Evolutionary conservation across 2,888 invertebrate species (phyloP).

Genomic region (Macroteleia sp.): DNA sequence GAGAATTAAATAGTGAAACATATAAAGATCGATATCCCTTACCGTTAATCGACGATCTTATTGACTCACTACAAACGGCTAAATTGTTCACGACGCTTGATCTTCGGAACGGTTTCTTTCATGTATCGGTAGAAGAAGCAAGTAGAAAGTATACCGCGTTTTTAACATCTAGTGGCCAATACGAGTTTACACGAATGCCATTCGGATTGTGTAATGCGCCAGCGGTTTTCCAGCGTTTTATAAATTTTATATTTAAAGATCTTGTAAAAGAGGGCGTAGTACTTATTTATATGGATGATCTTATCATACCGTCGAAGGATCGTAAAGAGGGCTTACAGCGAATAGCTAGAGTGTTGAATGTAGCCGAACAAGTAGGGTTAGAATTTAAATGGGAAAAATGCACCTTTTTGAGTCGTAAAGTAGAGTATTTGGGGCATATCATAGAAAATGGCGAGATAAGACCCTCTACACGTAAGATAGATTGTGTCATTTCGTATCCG

Average conservation of each 20-base stretch:
- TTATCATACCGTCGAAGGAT: slow-evolving; percentile 19
- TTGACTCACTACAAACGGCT: not conserved
- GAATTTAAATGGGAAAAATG: slow-evolving; percentile 7
- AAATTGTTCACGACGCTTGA: slow-evolving; percentile 10
- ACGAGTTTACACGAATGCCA: slow-evolving; percentile 11
- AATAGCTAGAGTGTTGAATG: not conserved
- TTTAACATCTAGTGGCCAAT: not conserved
- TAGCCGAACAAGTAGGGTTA: slow-evolving; percentile 2
- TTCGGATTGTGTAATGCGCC: slow-evolving; percentile 7
- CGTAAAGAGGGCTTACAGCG: not conserved
- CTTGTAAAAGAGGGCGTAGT: slow-evolving; percentile 23
- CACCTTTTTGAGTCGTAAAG: not conserved
- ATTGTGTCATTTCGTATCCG: not conserved
- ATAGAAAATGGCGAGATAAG: not conserved
- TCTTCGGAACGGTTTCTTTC: slow-evolving; percentile 11
- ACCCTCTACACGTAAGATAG: not conserved
- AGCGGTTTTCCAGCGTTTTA: not conserved
- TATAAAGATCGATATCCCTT: slow-evolving; percentile 5
- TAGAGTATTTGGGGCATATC: not conserved
- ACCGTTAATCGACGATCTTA: slow-evolving; percentile 11
- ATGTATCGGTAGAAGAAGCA: not conserved
- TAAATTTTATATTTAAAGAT: slow-evolving; percentile 27
- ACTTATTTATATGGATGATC: not conserved
- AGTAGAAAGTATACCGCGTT: slow-evolving; percentile 9
- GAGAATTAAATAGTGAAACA: slow-evolving; percentile 1